Base-by-base conservation (phyloP, 2,113 vertebrate species). In the Tupaia tana region DNA sequence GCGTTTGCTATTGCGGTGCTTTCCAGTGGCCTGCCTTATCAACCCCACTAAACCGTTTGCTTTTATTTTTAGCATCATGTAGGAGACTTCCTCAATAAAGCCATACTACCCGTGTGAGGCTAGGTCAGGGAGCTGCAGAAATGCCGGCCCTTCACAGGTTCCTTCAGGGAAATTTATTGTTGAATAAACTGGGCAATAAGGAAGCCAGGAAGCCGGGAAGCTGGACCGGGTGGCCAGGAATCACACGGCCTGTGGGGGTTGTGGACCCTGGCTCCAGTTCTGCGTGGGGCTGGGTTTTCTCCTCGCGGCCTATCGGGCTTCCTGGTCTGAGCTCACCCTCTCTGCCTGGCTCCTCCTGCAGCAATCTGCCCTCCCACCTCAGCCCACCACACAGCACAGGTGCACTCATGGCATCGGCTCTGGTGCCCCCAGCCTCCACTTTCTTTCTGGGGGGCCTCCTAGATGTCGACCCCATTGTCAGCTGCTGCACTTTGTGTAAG, bases 21-120 rank as follows among this genome's bases (percentile, higher is more conserved):
- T 93, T 89, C 69, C 58, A 8, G 22, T 0, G 4, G 27, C 4
- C 0, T 2, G 1, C 25, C 27, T 87, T 91, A 77, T 52, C 78
- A 69, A 64, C 31, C n/a, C 10, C 58, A 27, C 13, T 54, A 24
- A 91, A 54, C 5, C 0, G 0, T 58, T 93, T 14, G 80, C 63
- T 74, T 88, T 67, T 4, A 9, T 78, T 90, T 95, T 67, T 24
- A n/a, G 61, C 15, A 7, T 6, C 2, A 61, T 73, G 11, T 29
- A 29, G 70, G n/a, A 71, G 69, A 75, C 89, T 95, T 94, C 92
- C 88, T 91, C 94, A 77, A 71, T 95, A 84, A 81, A 92, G 27
- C 86, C 87, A 64, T 11, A 80, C 16, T 66, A 16, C 18, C 16
- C 4, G 0, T 14, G 3, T 22, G 2, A 70, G 64, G 24, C 54